Percentiles rank a stretch among this genome's conserved stretches.
These are phyloP conservation scores for Eilema caniola DNA, from an alignment of 2,888 invertebrate genomes.

Conservation along the genomic window DNA sequence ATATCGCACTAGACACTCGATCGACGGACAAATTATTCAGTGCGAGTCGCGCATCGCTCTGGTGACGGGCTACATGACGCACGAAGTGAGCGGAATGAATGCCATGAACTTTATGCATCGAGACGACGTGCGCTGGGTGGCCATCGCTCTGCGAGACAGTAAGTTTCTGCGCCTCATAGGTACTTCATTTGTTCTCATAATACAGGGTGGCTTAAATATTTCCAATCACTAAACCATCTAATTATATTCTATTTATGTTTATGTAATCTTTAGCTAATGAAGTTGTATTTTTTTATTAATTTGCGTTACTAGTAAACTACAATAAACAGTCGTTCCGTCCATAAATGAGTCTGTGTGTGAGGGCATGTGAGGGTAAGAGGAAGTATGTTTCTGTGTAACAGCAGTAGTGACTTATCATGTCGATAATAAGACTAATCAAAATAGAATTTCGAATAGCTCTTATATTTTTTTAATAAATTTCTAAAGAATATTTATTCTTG, in stretches of 20 bases:
- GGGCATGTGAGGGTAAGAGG: neutral
- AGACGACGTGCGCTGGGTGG: constrained; percentile 95
- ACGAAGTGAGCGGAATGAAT: constrained; percentile 94
- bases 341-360: too few species aligned
- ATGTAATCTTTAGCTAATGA: too few species aligned
- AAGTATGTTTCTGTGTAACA: neutral
- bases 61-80: constrained; percentile 95
- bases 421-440: neutral
- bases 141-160: constrained; percentile 93
- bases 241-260: neutral
- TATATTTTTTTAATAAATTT: constrained; percentile 13
- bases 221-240: neutral
- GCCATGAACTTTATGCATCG: constrained; percentile 96
- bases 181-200: constrained; percentile 4
- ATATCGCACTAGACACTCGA: constrained; percentile 94
- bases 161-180: constrained; percentile 52
- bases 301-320: neutral
- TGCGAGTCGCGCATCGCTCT: constrained; percentile 95
- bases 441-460: neutral
- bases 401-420: constrained; percentile 1
- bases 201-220: neutral
- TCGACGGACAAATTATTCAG: constrained; percentile 95
- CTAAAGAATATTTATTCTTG: constrained; percentile 11
- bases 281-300: neutral
- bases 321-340: neutral